Conservation (phyloP, 2,888 invertebrate genomes). For the Aphidius colemani region DNA sequence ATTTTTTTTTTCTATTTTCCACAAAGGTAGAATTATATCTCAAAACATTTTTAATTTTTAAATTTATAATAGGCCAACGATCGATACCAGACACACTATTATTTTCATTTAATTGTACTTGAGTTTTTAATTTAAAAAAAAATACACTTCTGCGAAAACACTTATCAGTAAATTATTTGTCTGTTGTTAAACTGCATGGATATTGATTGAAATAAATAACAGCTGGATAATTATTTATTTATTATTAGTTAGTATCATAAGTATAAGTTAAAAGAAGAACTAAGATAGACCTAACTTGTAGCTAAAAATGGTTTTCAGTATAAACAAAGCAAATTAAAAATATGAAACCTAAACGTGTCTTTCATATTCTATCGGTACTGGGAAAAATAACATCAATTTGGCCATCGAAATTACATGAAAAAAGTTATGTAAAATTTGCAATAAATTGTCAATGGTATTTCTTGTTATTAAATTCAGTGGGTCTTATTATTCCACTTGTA, state of each 20-base stretch:
- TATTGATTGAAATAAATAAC: neutral
- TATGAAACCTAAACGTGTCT: neutral
- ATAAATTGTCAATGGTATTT: constrained; percentile 39
- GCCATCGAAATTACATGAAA: constrained; percentile 35
- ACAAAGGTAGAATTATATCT: no score
- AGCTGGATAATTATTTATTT: neutral
- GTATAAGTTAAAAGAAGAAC: neutral
- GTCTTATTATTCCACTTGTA: constrained; percentile 38
- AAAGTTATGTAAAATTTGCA: constrained; percentile 24
- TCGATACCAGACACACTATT: no score
- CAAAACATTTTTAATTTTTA: no score
- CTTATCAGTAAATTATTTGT: neutral
- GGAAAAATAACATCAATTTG: constrained; percentile 41
- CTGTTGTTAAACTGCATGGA: neutral
- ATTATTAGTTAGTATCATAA: neutral
- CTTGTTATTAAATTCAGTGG: constrained; percentile 32
- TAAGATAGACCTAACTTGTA: no score
- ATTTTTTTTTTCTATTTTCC: no score
- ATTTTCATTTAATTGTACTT: no score
- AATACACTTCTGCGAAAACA: neutral
- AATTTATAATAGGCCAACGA: no score
- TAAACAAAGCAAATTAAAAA: no score
- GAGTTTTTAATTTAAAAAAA: neutral
- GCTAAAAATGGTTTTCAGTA: no score
- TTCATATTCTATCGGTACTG: constrained; percentile 21